Evolutionary conservation across 1,140 invertebrate species (phyloP), one percentile per base, ranked within the genome.

Genomic region (Ephestia elutella): DNA sequence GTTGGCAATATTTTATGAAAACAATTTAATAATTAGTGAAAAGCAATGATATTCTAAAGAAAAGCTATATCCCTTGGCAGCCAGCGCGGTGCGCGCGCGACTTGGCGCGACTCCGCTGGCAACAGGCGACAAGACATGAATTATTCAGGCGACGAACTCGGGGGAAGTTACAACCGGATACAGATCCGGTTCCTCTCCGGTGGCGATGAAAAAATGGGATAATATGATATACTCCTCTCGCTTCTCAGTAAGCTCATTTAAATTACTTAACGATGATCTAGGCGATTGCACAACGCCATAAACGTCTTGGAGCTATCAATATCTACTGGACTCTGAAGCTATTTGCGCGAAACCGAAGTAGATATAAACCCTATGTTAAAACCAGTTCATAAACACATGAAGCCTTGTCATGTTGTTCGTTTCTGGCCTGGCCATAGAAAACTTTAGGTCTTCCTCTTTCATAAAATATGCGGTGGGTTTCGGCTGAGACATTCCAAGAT

Each of bases 151-250:
- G 61, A 38, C 54, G 56, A 21, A 20, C 64, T 44, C 57, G 67
- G 65, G 73, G 69, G 68, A 73, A 73, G 65, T 70, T 71, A 70
- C 63, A 64, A 73, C 74, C 77, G 80, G 80, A 83, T 80, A 83
- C 57, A 83, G 71, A 78, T 83, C 78, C 80, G 80, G 80, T 81
- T 73, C 70, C 71, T 68, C 68, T 60, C 60, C 59, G 28, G 49
- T 64, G 50, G 21, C 21, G n/a, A 25, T 20, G 13, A 25, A 25
- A 53, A 53, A 21, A 21, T 53, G 20, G 38, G 38, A 38, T 13
- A 2, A 3, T 53, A 53, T 25, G n/a, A 25, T 25, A 53, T 50
- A 9, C 49, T 50, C 49, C 15, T 53, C 3, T 53, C 20, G 20
- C 5, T 13, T 53, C 10, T 53, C 15, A 19, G 49, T 32, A 58